phyloP scores from a whole-genome alignment of 2,888 invertebrate genomes.

The Ditylenchus weischeri region DNA sequence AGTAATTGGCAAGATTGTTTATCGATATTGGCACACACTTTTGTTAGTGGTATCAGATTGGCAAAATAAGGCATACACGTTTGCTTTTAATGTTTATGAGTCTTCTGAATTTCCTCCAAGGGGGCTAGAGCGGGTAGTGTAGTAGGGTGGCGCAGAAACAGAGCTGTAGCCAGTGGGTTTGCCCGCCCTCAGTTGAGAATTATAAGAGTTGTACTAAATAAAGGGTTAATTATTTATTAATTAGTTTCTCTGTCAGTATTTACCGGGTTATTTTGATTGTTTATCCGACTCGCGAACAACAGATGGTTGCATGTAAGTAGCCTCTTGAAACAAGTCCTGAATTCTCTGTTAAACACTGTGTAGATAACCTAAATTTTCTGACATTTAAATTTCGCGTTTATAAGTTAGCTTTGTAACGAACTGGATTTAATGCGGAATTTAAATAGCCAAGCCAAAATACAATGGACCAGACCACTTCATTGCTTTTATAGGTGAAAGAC shows the following conservation, averaged over 20 bases:
- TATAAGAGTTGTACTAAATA: slow-evolving; percentile 43
- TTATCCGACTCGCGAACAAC: slow-evolving; percentile 40
- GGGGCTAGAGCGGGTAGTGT: slow-evolving; percentile 20
- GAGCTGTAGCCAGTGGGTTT: slow-evolving; percentile 29
- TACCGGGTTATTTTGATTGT: slow-evolving; percentile 24
- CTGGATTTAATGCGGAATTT: slow-evolving; percentile 44
- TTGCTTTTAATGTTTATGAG: not conserved
- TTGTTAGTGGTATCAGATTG: no score
- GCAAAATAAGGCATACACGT: no score
- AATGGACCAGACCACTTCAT: slow-evolving; percentile 65
- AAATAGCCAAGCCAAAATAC: slow-evolving; percentile 80
- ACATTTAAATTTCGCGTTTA: slow-evolving; percentile 33
- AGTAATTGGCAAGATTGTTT: no score
- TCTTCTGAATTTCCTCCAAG: slow-evolving; percentile 10
- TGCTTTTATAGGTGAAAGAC: slow-evolving; percentile 45
- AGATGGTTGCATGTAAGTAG: slow-evolving; percentile 56
- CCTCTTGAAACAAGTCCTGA: slow-evolving; percentile 56
- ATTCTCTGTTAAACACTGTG: slow-evolving; percentile 53
- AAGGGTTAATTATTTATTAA: not conserved
- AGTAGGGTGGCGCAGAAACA: slow-evolving; percentile 31
- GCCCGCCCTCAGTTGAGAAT: slow-evolving; percentile 36
- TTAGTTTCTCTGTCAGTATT: not conserved
- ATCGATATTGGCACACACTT: no score
- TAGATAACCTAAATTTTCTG: not conserved
- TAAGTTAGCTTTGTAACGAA: slow-evolving; percentile 58